phyloP scores from a whole-genome alignment of 2,888 invertebrate species.

The Erpobdella octoculata region DNA sequence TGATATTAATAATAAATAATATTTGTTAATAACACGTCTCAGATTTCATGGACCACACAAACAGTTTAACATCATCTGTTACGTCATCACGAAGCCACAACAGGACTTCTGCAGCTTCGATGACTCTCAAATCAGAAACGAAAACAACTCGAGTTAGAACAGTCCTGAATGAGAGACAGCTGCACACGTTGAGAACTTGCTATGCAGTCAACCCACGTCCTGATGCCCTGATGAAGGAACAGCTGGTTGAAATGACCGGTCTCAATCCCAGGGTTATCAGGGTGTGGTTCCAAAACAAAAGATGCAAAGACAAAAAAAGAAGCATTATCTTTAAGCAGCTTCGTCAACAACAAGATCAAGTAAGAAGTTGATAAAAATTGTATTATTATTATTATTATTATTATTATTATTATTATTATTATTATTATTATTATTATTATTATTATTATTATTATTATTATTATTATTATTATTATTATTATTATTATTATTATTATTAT shows the following conservation, averaged over 20 bases:
- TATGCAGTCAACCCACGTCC: constrained; percentile 96
- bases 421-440: background rate
- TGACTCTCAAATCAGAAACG: background rate
- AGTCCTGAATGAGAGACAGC: constrained; percentile 94
- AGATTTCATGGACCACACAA: background rate
- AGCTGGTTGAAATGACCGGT: constrained; percentile 95
- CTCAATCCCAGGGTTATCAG: constrained; percentile 93
- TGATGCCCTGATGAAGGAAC: constrained; percentile 98
- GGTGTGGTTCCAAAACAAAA: constrained; percentile 84
- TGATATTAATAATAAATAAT: too few relatives aligned
- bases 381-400: background rate
- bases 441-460: background rate
- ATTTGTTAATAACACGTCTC: background rate
- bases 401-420: background rate
- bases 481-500: background rate
- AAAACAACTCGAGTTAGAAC: constrained; percentile 74
- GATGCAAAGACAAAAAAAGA: constrained; percentile 58
- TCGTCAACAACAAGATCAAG: constrained; percentile 74
- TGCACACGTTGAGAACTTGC: constrained; percentile 92
- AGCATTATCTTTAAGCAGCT: constrained; percentile 93
- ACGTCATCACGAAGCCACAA: constrained; percentile 93
- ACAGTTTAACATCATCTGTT: constrained; percentile 95
- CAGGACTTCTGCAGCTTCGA: constrained; percentile 55
- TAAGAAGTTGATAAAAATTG: background rate
- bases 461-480: background rate